Percentiles rank a stretch among this genome's conserved stretches.
Evolutionary conservation across 2,888 invertebrate species (phyloP).

Genomic region (Plagiodera versicolora): DNA sequence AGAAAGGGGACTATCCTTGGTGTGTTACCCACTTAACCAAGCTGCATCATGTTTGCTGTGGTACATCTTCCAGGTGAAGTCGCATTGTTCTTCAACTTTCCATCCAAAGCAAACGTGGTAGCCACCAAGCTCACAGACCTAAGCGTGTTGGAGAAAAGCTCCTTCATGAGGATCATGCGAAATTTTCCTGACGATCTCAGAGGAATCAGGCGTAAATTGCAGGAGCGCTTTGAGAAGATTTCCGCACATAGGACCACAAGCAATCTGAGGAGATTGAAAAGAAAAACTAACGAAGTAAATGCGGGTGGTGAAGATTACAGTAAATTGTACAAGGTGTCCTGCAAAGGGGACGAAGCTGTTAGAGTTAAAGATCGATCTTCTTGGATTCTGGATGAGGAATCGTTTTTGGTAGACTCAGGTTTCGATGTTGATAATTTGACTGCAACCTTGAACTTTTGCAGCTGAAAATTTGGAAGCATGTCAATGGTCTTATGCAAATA

Average conservation of each 20-base stretch:
- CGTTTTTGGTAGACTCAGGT: constrained; percentile 43
- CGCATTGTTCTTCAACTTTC: constrained; percentile 57
- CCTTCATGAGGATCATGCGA: constrained; percentile 33
- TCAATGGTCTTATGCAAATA: constrained; percentile 54
- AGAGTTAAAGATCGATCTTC: constrained; percentile 46
- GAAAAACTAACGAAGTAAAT: not conserved
- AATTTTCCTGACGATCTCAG: constrained; percentile 29
- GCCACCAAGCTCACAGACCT: constrained; percentile 60
- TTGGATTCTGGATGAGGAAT: constrained; percentile 58
- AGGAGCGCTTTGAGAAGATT: constrained; percentile 26
- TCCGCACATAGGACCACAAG: constrained; percentile 7
- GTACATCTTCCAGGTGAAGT: constrained; percentile 51
- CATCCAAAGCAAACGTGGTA: constrained; percentile 59
- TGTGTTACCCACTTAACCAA: not conserved
- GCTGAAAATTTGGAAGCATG: constrained; percentile 57
- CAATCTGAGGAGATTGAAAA: constrained; percentile 24
- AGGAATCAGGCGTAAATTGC: constrained; percentile 23
- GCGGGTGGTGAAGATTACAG: constrained; percentile 5
- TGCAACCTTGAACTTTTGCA: constrained; percentile 6
- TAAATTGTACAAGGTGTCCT: constrained; percentile 18
- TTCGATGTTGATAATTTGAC: not conserved
- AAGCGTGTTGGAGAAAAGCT: constrained; percentile 45
- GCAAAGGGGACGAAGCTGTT: not conserved
- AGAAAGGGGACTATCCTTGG: constrained; percentile 58
- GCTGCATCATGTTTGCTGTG: not conserved